Evolutionary conservation across 2,797 vertebrate species (phyloP).

Genomic region (Acipenser oxyrinchus): DNA sequence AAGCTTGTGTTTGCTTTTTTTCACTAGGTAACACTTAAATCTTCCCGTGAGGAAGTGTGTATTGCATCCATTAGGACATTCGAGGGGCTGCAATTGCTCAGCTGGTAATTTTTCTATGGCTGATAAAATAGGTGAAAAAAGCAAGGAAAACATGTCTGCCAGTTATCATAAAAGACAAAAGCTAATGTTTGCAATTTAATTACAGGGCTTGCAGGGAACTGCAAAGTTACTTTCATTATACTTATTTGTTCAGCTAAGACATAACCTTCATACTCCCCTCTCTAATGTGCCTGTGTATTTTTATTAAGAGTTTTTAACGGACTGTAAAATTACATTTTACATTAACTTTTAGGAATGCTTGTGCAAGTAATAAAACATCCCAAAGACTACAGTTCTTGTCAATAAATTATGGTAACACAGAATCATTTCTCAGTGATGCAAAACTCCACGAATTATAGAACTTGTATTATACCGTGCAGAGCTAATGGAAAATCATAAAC

Average conservation of each 20-base stretch:
- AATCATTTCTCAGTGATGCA: not conserved
- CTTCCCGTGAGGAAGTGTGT: too few species aligned
- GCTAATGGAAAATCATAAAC: too few species aligned
- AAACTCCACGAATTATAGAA: not conserved
- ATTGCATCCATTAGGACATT: too few species aligned
- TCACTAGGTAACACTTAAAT: too few species aligned
- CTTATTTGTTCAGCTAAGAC: conserved; percentile 3
- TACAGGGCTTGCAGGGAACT: not conserved
- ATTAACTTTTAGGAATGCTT: not conserved
- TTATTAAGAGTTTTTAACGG: conserved; percentile 1
- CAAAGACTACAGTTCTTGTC: not conserved
- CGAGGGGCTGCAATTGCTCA: too few species aligned
- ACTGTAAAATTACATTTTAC: conserved; percentile 8
- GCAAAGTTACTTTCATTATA: not conserved
- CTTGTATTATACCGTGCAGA: too few species aligned
- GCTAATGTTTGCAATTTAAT: conserved; percentile 6
- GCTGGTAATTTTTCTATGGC: too few species aligned
- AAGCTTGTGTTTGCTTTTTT: too few species aligned
- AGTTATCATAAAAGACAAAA: not conserved
- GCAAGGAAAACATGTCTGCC: too few species aligned
- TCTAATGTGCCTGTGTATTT: conserved; percentile 7
- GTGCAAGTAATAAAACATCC: not conserved
- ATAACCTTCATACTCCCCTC: not conserved
- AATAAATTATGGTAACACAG: not conserved
- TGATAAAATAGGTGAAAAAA: too few species aligned